Percentiles rank a stretch among this genome's conserved stretches.
Evolutionary conservation across 1,140 invertebrate genomes (phyloP).

Genomic region (Ceratosolen fusciceps): DNA sequence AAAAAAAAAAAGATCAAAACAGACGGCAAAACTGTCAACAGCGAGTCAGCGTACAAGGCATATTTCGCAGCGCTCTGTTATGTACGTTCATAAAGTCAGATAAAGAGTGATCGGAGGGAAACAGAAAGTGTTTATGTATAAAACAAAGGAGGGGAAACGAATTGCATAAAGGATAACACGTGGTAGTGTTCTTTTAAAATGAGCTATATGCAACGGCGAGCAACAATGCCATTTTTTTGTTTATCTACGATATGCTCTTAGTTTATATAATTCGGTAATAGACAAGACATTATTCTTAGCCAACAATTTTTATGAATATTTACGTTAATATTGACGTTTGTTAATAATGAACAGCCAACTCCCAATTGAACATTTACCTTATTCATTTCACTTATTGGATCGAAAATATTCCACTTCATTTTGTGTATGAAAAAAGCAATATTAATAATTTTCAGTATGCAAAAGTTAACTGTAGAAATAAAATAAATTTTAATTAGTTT

Average conservation of each 20-base stretch:
- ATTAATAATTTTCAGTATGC: too few relatives aligned
- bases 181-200: not conserved
- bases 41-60: not conserved
- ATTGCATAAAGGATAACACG: conserved; percentile 22
- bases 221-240: conserved; percentile 7
- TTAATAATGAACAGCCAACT: too few relatives aligned
- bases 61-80: not conserved
- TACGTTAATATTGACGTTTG: too few relatives aligned
- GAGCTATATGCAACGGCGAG: not conserved
- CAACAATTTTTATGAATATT: not conserved
- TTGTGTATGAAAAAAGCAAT: too few relatives aligned
- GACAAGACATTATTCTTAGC: not conserved
- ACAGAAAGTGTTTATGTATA: not conserved
- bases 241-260: not conserved
- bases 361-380: too few relatives aligned
- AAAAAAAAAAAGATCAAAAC: not conserved
- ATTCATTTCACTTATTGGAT: too few relatives aligned
- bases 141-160: not conserved
- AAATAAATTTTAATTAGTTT: too few relatives aligned
- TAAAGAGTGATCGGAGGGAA: not conserved
- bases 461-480: too few relatives aligned
- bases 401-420: too few relatives aligned
- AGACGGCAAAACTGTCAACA: not conserved
- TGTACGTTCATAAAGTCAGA: not conserved
- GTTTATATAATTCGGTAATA: conserved; percentile 23